phyloP scores from a whole-genome alignment of 1,140 invertebrate genomes.

The Bursaphelenchus mucronatus region DNA sequence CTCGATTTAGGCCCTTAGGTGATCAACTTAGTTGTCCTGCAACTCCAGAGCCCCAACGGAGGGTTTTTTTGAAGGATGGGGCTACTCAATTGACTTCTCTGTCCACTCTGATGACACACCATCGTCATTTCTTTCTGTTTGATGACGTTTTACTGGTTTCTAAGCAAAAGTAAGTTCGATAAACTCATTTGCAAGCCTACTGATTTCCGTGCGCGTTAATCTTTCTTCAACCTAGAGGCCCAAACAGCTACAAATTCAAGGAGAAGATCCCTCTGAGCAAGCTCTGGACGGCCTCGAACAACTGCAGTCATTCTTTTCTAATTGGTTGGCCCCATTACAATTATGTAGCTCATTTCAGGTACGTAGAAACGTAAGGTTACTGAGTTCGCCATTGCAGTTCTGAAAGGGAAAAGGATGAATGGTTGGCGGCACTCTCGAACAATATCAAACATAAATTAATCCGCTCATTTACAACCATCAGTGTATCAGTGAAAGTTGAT shows the following conservation, averaged over 20 bases:
- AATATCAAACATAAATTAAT: slow-evolving; percentile 23
- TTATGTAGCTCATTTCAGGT: slow-evolving; percentile 62
- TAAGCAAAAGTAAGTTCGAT: slow-evolving; percentile 64
- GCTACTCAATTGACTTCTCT: slow-evolving; percentile 53
- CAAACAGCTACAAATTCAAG: slow-evolving; percentile 62
- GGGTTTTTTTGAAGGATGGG: slow-evolving; percentile 40
- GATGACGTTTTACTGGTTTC: slow-evolving; percentile 64
- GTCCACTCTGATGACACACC: slow-evolving; percentile 53
- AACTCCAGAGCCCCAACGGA: slow-evolving; percentile 29
- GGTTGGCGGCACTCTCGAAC: slow-evolving; percentile 36
- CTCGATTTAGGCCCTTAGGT: neutral
- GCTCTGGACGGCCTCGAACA: slow-evolving; percentile 63
- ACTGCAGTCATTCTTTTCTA: slow-evolving; percentile 62
- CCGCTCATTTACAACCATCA: slow-evolving; percentile 37
- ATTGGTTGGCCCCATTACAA: slow-evolving; percentile 64
- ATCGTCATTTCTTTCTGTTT: slow-evolving; percentile 64
- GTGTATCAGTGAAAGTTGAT: slow-evolving; percentile 38
- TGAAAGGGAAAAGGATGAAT: slow-evolving; percentile 47
- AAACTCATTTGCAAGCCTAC: neutral
- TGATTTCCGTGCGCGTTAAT: neutral
- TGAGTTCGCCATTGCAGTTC: slow-evolving; percentile 47
- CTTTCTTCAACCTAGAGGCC: slow-evolving; percentile 42
- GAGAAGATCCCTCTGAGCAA: slow-evolving; percentile 62
- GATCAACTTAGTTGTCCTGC: slow-evolving; percentile 29
- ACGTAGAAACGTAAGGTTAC: slow-evolving; percentile 32